Percentiles rank a stretch among this genome's conserved stretches.
These are phyloP conservation scores for Nothobranchius kuhntae DNA, from an alignment of 2,113 vertebrate species.

Conservation along the genomic window DNA sequence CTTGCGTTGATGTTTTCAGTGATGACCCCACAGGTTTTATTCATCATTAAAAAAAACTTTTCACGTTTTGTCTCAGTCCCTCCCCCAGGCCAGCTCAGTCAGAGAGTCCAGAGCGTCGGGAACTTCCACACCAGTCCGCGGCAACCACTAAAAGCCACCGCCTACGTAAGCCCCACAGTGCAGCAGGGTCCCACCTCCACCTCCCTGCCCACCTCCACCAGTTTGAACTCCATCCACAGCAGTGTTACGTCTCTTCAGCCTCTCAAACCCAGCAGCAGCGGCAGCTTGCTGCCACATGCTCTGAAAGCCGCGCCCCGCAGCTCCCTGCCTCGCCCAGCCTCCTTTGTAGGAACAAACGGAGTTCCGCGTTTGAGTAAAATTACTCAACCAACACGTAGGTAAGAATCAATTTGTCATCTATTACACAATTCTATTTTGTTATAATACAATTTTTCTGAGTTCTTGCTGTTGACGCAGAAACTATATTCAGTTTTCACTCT, in stretches of 20 bases:
- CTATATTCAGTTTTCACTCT: too few relatives aligned
- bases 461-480: too few relatives aligned
- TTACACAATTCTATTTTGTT: too few relatives aligned
- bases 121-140: constrained; percentile 87
- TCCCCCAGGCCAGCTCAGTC: constrained; percentile 89
- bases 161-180: constrained; percentile 94
- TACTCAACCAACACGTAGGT: constrained; percentile 92
- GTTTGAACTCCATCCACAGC: constrained; percentile 81
- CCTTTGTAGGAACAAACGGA: constrained; percentile 86
- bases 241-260: constrained; percentile 83
- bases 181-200: constrained; percentile 85
- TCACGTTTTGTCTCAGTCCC: constrained; percentile 81
- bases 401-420: constrained; percentile 11
- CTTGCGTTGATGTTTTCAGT: constrained; percentile 46
- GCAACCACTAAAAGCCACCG: constrained; percentile 92
- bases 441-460: too few relatives aligned
- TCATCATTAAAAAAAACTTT: neutral
- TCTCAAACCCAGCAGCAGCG: constrained; percentile 82
- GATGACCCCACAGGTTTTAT: constrained; percentile 1
- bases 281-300: constrained; percentile 78
- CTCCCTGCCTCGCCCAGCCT: constrained; percentile 89
- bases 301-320: constrained; percentile 86
- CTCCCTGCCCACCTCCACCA: constrained; percentile 79
- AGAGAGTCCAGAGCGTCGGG: constrained; percentile 91
- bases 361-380: constrained; percentile 89